Evolutionary conservation across 2,113 vertebrate species (phyloP).

Genomic region (Tenrec ecaudatus): DNA sequence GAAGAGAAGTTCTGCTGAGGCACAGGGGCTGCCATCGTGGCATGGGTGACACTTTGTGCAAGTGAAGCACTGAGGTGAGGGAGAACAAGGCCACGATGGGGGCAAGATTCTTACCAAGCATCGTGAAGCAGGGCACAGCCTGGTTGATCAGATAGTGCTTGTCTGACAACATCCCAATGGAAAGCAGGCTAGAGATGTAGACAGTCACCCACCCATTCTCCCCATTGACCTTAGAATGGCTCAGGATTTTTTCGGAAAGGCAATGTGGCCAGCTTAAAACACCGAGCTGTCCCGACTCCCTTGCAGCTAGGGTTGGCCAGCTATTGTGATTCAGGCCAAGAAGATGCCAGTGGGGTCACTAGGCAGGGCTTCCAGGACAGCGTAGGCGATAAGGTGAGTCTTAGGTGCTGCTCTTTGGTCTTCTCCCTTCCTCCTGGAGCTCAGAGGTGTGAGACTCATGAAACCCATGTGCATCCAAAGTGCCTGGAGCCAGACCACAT

Average conservation of each 20-base stretch:
- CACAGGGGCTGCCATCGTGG: no score
- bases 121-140: background rate
- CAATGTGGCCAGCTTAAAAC: background rate
- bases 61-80: background rate
- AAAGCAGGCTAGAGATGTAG: background rate
- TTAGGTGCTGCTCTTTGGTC: background rate
- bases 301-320: conserved; percentile 1
- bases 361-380: background rate
- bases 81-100: background rate
- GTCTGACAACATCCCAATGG: background rate
- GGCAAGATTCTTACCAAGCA: background rate
- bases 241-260: background rate
- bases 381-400: background rate
- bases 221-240: background rate
- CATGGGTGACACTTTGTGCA: background rate
- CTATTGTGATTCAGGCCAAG: background rate
- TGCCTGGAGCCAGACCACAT: background rate
- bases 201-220: background rate
- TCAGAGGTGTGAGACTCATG: background rate
- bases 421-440: background rate
- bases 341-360: background rate
- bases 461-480: background rate
- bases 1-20: background rate
- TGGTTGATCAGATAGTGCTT: background rate
- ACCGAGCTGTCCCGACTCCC: background rate